phyloP scores from a whole-genome alignment of 2,113 vertebrate species.

The Fulica atra region DNA sequence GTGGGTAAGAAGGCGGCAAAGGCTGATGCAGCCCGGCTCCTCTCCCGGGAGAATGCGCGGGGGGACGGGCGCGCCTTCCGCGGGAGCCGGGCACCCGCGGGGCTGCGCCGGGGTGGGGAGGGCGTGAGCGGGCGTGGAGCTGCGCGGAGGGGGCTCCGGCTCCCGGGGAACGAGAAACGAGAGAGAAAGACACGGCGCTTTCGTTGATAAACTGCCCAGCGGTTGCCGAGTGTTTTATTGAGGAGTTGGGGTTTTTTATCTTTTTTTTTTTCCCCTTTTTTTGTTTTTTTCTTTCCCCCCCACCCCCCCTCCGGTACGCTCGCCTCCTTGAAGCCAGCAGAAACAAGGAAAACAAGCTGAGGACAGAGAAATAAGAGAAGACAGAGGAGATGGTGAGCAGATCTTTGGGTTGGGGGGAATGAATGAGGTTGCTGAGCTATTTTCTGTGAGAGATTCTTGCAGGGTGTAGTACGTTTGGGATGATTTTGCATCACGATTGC shows the following conservation, averaged over 20 bases:
- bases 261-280: neutral
- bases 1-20: neutral
- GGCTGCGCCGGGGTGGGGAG: neutral
- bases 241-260: neutral
- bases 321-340: neutral
- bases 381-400: constrained; percentile 50
- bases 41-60: neutral
- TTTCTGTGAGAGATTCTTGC: neutral
- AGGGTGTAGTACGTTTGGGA: neutral
- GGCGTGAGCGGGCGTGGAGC: neutral
- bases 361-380: neutral
- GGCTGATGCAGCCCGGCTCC: neutral
- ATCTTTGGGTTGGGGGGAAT: neutral
- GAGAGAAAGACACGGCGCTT: neutral
- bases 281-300: neutral
- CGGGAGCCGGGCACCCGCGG: neutral
- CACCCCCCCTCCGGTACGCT: neutral
- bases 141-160: neutral
- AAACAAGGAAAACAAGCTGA: neutral
- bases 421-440: neutral
- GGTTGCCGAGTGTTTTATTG: neutral
- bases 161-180: neutral
- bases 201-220: neutral
- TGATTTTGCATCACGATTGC: neutral
- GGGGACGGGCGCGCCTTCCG: neutral